phyloP scores from a whole-genome alignment of 2,888 invertebrate genomes.

The Stenotaenia linearis region DNA sequence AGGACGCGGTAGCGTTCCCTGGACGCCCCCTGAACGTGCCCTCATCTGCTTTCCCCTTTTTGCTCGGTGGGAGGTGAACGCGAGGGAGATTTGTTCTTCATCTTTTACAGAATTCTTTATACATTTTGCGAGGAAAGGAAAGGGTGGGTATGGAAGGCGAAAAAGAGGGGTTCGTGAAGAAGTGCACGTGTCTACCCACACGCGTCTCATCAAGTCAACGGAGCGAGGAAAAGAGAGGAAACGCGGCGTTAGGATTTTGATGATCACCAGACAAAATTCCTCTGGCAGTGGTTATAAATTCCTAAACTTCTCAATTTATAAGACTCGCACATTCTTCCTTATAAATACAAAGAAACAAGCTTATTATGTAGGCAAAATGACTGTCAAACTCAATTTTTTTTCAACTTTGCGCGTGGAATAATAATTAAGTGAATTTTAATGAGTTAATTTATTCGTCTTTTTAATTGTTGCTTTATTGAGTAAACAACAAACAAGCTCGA shows the following conservation, averaged over 20 bases:
- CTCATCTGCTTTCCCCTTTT: not conserved
- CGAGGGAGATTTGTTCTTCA: constrained; percentile 6
- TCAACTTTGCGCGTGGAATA: too few species aligned
- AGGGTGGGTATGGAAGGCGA: not conserved
- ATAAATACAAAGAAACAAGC: not conserved
- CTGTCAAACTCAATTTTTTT: not conserved
- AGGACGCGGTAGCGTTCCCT: not conserved
- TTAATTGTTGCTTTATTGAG: not conserved
- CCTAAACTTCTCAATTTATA: constrained; percentile 16
- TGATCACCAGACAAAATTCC: constrained; percentile 17
- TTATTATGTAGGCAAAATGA: not conserved
- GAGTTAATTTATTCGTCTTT: not conserved
- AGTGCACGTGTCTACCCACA: constrained; percentile 7
- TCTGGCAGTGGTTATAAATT: constrained; percentile 8
- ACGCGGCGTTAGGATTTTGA: constrained; percentile 26
- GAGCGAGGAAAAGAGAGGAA: not conserved
- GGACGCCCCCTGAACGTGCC: constrained; percentile 8
- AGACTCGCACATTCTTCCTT: not conserved
- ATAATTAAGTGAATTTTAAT: not conserved
- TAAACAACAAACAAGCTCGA: not conserved
- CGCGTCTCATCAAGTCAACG: constrained; percentile 24
- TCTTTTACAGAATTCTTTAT: constrained; percentile 2
- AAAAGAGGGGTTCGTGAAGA: not conserved
- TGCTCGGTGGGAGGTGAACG: not conserved
- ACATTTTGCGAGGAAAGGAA: not conserved